Evolutionary conservation across 2,113 vertebrate genomes (phyloP).

Genomic region (Phalacrocorax pelagicus): DNA sequence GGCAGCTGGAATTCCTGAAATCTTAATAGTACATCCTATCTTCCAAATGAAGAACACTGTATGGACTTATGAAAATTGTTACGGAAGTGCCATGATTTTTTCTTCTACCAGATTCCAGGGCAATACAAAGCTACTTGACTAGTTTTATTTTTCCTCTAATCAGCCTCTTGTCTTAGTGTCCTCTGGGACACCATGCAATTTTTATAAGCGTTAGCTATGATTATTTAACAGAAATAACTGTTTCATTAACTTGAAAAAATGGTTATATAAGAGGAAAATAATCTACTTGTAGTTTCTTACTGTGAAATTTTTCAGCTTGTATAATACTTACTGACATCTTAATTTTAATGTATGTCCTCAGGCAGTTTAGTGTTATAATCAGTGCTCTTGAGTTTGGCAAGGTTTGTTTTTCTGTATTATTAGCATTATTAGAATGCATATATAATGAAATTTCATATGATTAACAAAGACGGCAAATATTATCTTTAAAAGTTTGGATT

Average conservation of each 20-base stretch:
- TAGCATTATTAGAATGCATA: not conserved
- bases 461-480: not conserved
- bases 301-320: not conserved
- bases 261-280: not conserved
- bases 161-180: not conserved
- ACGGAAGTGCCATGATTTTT: not conserved
- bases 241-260: not conserved
- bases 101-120: not conserved
- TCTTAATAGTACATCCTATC: not conserved
- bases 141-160: not conserved
- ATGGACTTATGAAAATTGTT: not conserved
- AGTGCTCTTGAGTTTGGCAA: not conserved
- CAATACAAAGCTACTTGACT: not conserved
- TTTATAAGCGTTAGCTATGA: constrained; percentile 17
- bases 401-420: not conserved
- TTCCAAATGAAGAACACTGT: not conserved
- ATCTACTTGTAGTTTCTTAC: not conserved
- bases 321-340: constrained; percentile 1
- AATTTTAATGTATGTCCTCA: not conserved
- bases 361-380: not conserved
- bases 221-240: constrained; percentile 35
- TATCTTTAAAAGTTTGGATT: not conserved
- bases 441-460: not conserved
- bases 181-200: not conserved
- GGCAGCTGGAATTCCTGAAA: not conserved